Percentiles rank a stretch among this genome's conserved stretches.
These are phyloP conservation scores for Podarcis cretensis DNA, from an alignment of 2,113 vertebrate species.

Conservation along the genomic window DNA sequence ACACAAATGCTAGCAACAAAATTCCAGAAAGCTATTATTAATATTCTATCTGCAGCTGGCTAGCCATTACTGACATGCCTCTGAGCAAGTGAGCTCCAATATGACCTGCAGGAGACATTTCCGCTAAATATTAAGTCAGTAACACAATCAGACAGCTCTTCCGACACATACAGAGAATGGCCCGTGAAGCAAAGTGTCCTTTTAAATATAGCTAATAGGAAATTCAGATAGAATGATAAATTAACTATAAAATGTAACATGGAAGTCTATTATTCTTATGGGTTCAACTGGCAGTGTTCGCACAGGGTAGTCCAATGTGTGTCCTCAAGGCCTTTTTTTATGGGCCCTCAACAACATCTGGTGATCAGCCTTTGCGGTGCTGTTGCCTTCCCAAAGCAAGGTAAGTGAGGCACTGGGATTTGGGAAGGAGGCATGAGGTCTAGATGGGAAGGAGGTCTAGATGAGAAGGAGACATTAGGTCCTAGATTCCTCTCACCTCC, in stretches of 20 bases:
- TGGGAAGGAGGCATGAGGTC: too few species aligned
- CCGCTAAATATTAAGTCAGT: conserved; percentile 1
- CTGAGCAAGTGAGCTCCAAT: neutral
- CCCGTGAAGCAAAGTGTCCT: neutral
- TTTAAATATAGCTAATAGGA: neutral
- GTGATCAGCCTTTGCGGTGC: too few species aligned
- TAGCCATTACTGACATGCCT: neutral
- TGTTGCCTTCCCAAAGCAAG: too few species aligned
- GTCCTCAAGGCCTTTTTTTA: too few species aligned
- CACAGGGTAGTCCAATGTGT: too few species aligned
- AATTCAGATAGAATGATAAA: neutral
- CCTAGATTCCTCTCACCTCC: too few species aligned
- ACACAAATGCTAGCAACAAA: neutral
- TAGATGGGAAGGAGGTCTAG: too few species aligned
- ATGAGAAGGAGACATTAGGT: too few species aligned
- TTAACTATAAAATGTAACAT: neutral
- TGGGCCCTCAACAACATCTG: too few species aligned
- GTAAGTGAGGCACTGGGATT: too few species aligned
- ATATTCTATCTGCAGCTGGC: neutral
- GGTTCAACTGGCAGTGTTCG: too few species aligned
- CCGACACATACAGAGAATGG: neutral
- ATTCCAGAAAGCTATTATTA: conserved; percentile 9
- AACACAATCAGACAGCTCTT: conserved; percentile 18
- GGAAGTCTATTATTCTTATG: neutral
- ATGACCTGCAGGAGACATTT: neutral